phyloP scores from a whole-genome alignment of 2,888 invertebrate genomes.

The Chromoteleia sp. region DNA sequence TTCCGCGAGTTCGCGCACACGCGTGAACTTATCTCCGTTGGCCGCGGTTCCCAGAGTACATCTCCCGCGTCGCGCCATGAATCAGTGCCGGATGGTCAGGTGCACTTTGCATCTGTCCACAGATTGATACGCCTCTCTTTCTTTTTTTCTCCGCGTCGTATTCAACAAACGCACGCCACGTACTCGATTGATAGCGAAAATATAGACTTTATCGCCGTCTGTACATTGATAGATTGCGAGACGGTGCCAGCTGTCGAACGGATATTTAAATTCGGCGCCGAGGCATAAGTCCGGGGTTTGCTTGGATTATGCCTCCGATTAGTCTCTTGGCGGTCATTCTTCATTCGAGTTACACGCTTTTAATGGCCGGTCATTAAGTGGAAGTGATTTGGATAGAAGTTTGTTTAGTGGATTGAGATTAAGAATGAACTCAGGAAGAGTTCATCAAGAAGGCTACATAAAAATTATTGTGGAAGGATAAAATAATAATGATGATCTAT shows the following conservation, averaged over 20 bases:
- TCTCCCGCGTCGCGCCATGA: slow-evolving; percentile 64
- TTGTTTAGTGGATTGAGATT: neutral
- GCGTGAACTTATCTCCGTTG: slow-evolving; percentile 57
- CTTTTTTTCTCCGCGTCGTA: slow-evolving; percentile 37
- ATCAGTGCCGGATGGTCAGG: slow-evolving; percentile 67
- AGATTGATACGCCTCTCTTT: slow-evolving; percentile 57
- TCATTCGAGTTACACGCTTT: slow-evolving; percentile 13
- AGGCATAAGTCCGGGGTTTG: neutral
- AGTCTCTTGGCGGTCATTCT: slow-evolving; percentile 5
- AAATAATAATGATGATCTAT: too few species aligned
- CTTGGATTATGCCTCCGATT: slow-evolving; percentile 18
- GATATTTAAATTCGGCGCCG: slow-evolving; percentile 43
- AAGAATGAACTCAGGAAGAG: too few species aligned
- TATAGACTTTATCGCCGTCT: slow-evolving; percentile 50
- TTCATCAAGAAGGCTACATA: too few species aligned
- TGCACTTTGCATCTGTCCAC: slow-evolving; percentile 66
- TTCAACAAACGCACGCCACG: slow-evolving; percentile 50
- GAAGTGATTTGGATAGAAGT: neutral
- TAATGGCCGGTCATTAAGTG: neutral
- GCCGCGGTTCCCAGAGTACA: slow-evolving; percentile 64
- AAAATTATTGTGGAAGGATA: too few species aligned
- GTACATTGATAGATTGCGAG: slow-evolving; percentile 30
- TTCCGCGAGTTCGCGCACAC: slow-evolving; percentile 48
- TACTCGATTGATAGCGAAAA: slow-evolving; percentile 30
- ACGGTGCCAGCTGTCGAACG: slow-evolving; percentile 37